Evolutionary conservation across 2,888 invertebrate species (phyloP), one percentile per base, ranked within the genome.

Genomic region (Acleris laterana): DNA sequence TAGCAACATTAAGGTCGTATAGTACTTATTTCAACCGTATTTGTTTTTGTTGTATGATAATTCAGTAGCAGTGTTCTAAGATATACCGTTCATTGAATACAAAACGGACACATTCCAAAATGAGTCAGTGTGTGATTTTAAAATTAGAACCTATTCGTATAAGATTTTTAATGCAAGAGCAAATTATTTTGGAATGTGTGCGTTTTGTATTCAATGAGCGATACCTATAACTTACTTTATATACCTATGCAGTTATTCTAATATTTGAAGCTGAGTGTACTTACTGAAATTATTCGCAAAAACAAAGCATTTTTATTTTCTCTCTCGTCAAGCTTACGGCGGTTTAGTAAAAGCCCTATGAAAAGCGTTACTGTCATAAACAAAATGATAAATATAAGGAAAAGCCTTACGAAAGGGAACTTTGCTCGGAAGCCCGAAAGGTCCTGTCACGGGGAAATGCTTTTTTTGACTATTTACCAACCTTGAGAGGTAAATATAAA

Each of bases 321-420:
- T 46, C 28, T n/a, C 48, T 60, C 56, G 65, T 65, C 65, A 65
- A 11, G 9, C 20, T n/a, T 57, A 44, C 50, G 60, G 32, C 60
- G 55, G 55, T n/a, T 38, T 38, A 38, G 38, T 38, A 9, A 13
- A 13, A 13, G 38, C 7, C 38, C 44, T 57, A 55, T 55, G 55
- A 65, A 46, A 65, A 56, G 20, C 59, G 20, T n/a, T 6, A 17
- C 65, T 65, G 65, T 65, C 65, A 65, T 61, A 56, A 44, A 46
- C 50, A 65, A 60, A 65, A 65, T 65, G 65, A 61, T 65, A 65
- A 65, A 65, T 65, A 56, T 61, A 61, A 61, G 65, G 65, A 61
- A 65, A 65, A 55, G 46, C 60, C 49, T 56, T 22, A 44, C 17
- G 17, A n/a, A 46, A 28, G 53, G 65, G 44, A 65, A 64, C 44